Evolutionary conservation across 2,113 vertebrate species (phyloP).

Genomic region (Emydura subglobosa): DNA sequence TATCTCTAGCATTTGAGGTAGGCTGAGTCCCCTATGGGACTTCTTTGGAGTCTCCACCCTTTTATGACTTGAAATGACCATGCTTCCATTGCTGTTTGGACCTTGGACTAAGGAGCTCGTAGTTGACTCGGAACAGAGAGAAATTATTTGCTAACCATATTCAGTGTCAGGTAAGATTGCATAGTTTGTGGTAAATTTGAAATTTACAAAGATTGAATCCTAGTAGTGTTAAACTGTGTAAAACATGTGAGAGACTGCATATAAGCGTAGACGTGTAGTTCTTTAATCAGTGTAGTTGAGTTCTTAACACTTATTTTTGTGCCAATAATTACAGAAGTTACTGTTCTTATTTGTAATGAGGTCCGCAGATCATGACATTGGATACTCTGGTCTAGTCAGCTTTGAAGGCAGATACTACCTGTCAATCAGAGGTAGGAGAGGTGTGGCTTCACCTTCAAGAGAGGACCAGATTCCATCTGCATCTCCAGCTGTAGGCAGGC

Average conservation of each 20-base stretch:
- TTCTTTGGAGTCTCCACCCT: no score
- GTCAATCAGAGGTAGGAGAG: no score
- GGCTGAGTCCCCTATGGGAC: neutral
- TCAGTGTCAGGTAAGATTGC: neutral
- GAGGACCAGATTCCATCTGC: no score
- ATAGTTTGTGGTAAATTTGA: neutral
- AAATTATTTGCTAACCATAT: neutral
- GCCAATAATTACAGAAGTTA: neutral
- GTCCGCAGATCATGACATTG: no score
- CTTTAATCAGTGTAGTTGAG: neutral
- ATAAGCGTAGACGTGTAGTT: neutral
- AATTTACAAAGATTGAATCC: neutral
- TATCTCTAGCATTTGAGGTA: neutral
- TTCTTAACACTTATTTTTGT: neutral
- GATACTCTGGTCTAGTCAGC: no score
- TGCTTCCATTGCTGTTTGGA: neutral
- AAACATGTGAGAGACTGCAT: accelerated
- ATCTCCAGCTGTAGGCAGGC: no score
- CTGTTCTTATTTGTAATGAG: neutral
- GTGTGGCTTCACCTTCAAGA: no score
- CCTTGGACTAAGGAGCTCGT: neutral
- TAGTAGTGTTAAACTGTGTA: neutral
- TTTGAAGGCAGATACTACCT: no score
- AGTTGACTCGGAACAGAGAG: neutral
- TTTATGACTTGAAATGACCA: neutral